phyloP scores from a whole-genome alignment of 2,113 vertebrate species.

The Regulus satrapa region DNA sequence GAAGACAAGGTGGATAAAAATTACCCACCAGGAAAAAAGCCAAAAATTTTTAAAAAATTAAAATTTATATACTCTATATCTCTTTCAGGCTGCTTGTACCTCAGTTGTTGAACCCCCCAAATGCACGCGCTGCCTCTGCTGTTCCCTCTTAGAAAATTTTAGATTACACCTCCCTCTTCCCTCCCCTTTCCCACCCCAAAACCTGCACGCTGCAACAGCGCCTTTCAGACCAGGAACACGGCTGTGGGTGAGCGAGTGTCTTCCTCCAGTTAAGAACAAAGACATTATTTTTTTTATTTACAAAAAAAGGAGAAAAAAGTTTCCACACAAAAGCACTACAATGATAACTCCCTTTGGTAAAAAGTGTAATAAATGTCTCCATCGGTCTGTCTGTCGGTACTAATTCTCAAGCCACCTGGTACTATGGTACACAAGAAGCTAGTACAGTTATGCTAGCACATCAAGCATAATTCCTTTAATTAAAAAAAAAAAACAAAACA shows the following conservation, averaged over 20 bases:
- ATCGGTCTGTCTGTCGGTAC: conserved; percentile 65
- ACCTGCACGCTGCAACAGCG: neutral
- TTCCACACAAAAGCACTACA: conserved; percentile 82
- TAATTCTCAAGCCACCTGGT: conserved; percentile 76
- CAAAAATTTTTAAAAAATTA: neutral
- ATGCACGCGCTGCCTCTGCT: neutral
- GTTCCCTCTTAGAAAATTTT: neutral
- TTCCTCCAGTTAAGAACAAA: conserved; percentile 75
- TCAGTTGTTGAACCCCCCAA: neutral
- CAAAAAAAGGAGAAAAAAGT: conserved; percentile 63
- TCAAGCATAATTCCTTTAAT: conserved; percentile 81
- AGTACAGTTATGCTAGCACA: conserved; percentile 78
- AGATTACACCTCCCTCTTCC: neutral
- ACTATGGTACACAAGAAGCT: conserved; percentile 80
- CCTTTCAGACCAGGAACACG: conserved; percentile 57
- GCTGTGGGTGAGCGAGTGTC: conserved; percentile 47
- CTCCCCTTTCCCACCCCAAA: neutral
- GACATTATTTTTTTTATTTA: conserved; percentile 74
- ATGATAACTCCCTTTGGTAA: conserved; percentile 81
- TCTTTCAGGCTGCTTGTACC: neutral
- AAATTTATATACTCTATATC: neutral
- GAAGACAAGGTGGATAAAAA: conserved; percentile 31
- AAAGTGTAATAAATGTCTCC: conserved; percentile 77
- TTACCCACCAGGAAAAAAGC: conserved; percentile 9
- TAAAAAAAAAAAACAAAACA: conserved; percentile 22